These are phyloP conservation scores for Trigoniulus corallinus DNA, from an alignment of 1,140 invertebrate species.

Conservation along the genomic window DNA sequence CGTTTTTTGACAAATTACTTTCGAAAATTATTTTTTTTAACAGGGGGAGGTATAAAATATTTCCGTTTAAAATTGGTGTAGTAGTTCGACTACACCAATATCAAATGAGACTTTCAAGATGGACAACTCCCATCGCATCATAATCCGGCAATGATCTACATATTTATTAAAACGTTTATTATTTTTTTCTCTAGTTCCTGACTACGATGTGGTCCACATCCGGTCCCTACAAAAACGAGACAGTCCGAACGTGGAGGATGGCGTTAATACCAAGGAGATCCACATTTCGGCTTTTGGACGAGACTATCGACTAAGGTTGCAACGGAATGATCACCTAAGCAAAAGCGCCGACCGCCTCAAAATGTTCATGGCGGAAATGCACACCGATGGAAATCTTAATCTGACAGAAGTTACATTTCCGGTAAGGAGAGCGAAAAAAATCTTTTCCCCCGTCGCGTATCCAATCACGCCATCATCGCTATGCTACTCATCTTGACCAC, in stretches of 20 bases:
- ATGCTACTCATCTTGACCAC: too few species aligned
- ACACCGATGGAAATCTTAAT: conserved; percentile 19
- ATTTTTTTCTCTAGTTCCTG: conserved; percentile 35
- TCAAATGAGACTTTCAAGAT: too few species aligned
- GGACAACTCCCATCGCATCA: too few species aligned
- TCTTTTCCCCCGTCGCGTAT: too few species aligned
- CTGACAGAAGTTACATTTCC: not conserved
- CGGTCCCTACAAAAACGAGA: conserved; percentile 16
- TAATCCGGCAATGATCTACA: too few species aligned
- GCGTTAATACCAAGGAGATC: conserved; percentile 12
- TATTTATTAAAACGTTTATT: too few species aligned
- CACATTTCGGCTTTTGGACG: conserved; percentile 17
- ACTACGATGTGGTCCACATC: conserved; percentile 43
- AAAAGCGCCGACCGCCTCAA: conserved; percentile 31
- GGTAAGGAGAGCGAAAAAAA: conserved; percentile 1
- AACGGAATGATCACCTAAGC: conserved; percentile 33
- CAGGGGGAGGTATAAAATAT: too few species aligned
- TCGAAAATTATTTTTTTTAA: too few species aligned
- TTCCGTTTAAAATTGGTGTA: too few species aligned
- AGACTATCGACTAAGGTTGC: conserved; percentile 42
- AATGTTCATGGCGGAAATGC: conserved; percentile 49
- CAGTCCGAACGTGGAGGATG: not conserved
- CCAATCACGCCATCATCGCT: not conserved
- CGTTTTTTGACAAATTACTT: too few species aligned
- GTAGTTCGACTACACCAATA: too few species aligned